Conservation (phyloP, 2,888 invertebrate genomes). For the Drosophila tripunctata region DNA sequence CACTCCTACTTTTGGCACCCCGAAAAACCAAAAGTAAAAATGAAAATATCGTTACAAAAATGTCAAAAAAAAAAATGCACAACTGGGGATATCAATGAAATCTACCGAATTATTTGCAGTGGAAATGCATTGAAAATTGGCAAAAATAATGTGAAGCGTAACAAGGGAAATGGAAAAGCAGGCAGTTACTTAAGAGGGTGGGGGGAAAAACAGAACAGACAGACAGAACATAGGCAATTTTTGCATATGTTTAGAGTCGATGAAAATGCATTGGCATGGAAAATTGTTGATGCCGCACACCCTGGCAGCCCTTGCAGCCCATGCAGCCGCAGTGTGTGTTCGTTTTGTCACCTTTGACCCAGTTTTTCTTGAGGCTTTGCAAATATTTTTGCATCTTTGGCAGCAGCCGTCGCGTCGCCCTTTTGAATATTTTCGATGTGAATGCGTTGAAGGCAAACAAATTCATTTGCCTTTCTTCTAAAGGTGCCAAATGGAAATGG, state of each 20-base stretch:
- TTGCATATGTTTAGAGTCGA: slow-evolving; percentile 59
- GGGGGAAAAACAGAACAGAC: slow-evolving; percentile 14
- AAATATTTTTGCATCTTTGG: slow-evolving; percentile 68
- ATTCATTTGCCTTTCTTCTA: slow-evolving; percentile 64
- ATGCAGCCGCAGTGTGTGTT: slow-evolving; percentile 14
- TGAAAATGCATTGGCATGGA: slow-evolving; percentile 62
- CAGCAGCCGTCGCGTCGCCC: slow-evolving; percentile 49
- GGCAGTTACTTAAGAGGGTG: background rate
- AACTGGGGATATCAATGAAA: slow-evolving; percentile 37
- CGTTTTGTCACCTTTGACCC: slow-evolving; percentile 65
- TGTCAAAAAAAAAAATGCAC: slow-evolving; percentile 40
- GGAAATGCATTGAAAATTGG: slow-evolving; percentile 68
- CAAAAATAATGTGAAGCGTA: slow-evolving; percentile 73
- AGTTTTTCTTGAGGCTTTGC: slow-evolving; percentile 54
- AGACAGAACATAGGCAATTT: slow-evolving; percentile 37
- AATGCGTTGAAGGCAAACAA: slow-evolving; percentile 57
- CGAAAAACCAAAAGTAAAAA: slow-evolving; percentile 19
- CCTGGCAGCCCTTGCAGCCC: slow-evolving; percentile 23
- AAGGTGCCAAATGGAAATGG: slow-evolving; percentile 13
- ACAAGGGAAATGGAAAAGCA: slow-evolving; percentile 41
- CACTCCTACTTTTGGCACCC: slow-evolving; percentile 13
- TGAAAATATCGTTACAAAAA: slow-evolving; percentile 57
- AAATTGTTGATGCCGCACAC: slow-evolving; percentile 57
- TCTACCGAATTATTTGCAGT: slow-evolving; percentile 55
- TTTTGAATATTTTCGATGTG: slow-evolving; percentile 51